Evolutionary conservation across 2,888 invertebrate species (phyloP).

Genomic region (Drosophila nr. fundita): DNA sequence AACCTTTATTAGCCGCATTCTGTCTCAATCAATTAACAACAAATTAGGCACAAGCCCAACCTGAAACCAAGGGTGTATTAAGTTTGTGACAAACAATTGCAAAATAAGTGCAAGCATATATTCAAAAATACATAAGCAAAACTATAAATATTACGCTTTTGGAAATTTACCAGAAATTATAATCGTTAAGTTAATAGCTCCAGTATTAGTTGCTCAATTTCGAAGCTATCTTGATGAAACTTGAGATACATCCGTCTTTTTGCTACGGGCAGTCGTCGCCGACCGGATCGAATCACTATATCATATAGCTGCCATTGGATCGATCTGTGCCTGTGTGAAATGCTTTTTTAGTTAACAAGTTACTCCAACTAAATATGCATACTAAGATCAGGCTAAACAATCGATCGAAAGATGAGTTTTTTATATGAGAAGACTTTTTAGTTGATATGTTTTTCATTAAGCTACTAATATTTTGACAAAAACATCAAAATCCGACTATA

Average conservation of each 20-base stretch:
- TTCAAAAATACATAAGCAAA: neutral
- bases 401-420: neutral
- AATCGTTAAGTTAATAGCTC: neutral
- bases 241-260: neutral
- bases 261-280: neutral
- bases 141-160: neutral
- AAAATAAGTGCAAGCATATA: neutral
- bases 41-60: conserved; percentile 9
- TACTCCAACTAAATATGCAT: neutral
- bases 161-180: neutral
- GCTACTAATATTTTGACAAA: neutral
- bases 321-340: neutral
- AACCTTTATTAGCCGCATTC: conserved; percentile 21
- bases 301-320: neutral
- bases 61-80: neutral
- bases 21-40: conserved; percentile 36
- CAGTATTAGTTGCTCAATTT: neutral
- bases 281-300: neutral
- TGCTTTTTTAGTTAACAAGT: neutral
- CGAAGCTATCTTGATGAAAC: neutral
- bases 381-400: neutral
- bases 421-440: neutral
- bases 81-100: neutral
- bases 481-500: neutral
- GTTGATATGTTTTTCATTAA: neutral